Conservation (phyloP, 2,888 invertebrate species). For the Plebejus anna region DNA sequence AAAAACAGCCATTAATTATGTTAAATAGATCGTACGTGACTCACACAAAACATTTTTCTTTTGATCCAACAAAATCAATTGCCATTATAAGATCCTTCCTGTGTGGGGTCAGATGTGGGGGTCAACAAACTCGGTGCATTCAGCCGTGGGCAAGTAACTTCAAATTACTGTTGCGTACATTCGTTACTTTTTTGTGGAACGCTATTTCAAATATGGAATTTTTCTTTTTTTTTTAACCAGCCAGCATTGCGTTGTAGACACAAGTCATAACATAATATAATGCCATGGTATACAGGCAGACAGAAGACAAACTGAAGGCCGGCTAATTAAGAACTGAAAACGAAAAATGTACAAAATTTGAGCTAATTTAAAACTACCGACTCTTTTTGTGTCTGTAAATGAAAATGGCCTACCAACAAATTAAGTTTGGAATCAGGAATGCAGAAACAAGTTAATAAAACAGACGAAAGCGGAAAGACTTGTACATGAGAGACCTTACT, state of each 20-base stretch:
- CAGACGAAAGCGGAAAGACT: slow-evolving; percentile 25
- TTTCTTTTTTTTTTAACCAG: not conserved
- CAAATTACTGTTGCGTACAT: slow-evolving; percentile 13
- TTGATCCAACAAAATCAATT: slow-evolving; percentile 44
- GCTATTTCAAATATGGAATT: not conserved
- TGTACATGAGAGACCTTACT: slow-evolving; percentile 23
- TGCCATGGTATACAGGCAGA: not conserved
- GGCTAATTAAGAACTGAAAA: not conserved
- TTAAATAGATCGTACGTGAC: slow-evolving; percentile 27
- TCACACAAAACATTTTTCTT: slow-evolving; percentile 27
- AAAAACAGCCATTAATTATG: slow-evolving; percentile 27
- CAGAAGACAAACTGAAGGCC: slow-evolving; percentile 5
- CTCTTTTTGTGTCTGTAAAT: slow-evolving; percentile 20
- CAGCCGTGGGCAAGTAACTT: slow-evolving; percentile 42
- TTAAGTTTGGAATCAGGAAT: slow-evolving; percentile 23
- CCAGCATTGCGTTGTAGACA: not conserved
- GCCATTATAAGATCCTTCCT: slow-evolving; percentile 63
- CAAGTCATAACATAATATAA: not conserved
- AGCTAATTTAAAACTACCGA: slow-evolving; percentile 1
- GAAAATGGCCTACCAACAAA: slow-evolving; percentile 28
- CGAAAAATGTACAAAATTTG: slow-evolving; percentile 16
- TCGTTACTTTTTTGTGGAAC: not conserved
- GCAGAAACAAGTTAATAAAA: slow-evolving; percentile 29
- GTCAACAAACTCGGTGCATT: slow-evolving; percentile 69
- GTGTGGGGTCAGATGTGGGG: slow-evolving; percentile 56